phyloP scores from a whole-genome alignment of 2,888 invertebrate genomes.

The Calameuta filiformis region DNA sequence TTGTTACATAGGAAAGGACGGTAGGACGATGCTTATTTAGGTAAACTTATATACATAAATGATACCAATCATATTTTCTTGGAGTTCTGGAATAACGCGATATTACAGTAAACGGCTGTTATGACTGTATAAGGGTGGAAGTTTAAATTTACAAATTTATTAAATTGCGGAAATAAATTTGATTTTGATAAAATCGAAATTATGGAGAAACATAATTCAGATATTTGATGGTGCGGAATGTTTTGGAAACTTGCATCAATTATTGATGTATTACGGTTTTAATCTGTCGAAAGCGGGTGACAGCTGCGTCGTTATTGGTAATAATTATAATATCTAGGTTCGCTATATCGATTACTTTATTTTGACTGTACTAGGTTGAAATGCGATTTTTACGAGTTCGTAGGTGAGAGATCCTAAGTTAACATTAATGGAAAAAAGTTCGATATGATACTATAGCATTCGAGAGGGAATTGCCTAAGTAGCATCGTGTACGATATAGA shows the following conservation, averaged over 20 bases:
- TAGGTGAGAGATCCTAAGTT: not conserved
- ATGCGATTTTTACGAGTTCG: no score
- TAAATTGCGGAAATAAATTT: not conserved
- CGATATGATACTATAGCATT: slow-evolving; percentile 38
- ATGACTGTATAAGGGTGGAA: not conserved
- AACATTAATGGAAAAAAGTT: slow-evolving; percentile 44
- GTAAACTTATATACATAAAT: not conserved
- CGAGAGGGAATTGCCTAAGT: slow-evolving; percentile 35
- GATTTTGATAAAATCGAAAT: not conserved
- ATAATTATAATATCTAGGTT: no score
- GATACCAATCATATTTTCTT: not conserved
- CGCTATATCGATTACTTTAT: no score
- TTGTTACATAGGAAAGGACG: not conserved
- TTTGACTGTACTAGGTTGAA: no score
- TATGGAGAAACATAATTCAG: not conserved
- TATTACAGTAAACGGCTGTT: not conserved
- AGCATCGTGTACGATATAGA: slow-evolving; percentile 20
- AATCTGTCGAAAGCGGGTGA: no score
- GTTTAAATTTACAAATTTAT: not conserved
- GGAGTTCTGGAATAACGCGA: not conserved
- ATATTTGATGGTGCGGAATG: not conserved
- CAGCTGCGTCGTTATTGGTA: no score
- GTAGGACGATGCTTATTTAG: not conserved
- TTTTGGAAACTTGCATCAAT: no score
- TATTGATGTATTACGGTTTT: no score